Conservation (phyloP, 2,797 vertebrate genomes). For the Cyprinella venusta region DNA sequence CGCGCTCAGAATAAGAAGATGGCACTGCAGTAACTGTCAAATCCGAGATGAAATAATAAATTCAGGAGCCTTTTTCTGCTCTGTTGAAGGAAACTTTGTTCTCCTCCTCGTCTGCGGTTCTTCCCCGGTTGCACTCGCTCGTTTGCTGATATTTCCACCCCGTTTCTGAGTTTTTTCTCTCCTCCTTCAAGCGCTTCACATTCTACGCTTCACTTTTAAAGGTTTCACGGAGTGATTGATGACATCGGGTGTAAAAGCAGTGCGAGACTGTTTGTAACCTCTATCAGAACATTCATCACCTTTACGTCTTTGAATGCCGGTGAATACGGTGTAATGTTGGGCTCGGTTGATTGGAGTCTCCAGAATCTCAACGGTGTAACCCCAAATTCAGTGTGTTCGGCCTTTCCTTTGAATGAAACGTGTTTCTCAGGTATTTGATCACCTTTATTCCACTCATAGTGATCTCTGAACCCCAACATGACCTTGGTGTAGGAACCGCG, state of each 20-base stretch:
- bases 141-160: constrained; percentile 15
- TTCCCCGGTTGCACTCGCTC: not conserved
- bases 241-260: constrained; percentile 77
- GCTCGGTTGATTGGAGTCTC: constrained; percentile 84
- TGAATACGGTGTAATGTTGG: constrained; percentile 83
- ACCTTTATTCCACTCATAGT: not conserved
- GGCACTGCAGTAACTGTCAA: constrained; percentile 80
- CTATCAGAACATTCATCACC: constrained; percentile 82
- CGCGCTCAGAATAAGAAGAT: constrained; percentile 61
- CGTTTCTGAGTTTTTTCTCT: constrained; percentile 62
- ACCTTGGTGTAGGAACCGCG: not conserved
- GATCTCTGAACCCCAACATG: not conserved
- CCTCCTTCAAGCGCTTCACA: constrained; percentile 80
- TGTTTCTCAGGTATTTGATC: not conserved
- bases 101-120: not conserved
- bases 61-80: constrained; percentile 63
- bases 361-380: not conserved
- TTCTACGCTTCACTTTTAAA: constrained; percentile 74
- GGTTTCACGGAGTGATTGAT: constrained; percentile 83
- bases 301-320: constrained; percentile 82
- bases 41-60: constrained; percentile 70
- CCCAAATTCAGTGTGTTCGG: not conserved
- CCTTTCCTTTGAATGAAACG: not conserved
- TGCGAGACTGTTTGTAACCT: constrained; percentile 84
- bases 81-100: constrained; percentile 60